These are phyloP conservation scores for Orgyia antiqua DNA, from an alignment of 2,888 invertebrate species.

Conservation along the genomic window DNA sequence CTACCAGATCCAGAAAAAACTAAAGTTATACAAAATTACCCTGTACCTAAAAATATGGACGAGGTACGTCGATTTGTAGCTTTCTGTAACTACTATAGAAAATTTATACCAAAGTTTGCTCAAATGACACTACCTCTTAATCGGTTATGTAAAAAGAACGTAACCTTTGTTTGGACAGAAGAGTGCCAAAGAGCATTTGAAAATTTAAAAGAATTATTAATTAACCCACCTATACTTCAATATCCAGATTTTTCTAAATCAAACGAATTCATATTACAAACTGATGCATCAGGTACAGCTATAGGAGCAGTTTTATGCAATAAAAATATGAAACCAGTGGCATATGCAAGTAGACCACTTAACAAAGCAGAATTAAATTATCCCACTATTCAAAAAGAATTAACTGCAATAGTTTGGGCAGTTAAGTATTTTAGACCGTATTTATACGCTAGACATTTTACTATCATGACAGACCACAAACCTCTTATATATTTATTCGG, in stretches of 20 bases:
- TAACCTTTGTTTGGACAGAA: neutral
- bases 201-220: neutral
- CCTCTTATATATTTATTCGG: neutral
- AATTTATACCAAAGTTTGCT: neutral
- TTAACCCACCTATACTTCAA: neutral
- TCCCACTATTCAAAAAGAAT: constrained; percentile 12
- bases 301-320: neutral
- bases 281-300: neutral
- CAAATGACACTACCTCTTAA: neutral
- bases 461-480: constrained; percentile 10
- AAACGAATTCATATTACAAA: neutral
- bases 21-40: constrained; percentile 1
- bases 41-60: constrained; percentile 1
- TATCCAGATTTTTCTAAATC: neutral
- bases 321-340: neutral
- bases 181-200: neutral
- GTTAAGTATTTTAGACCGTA: constrained; percentile 14
- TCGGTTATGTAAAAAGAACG: neutral
- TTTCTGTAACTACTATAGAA: neutral
- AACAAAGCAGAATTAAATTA: constrained; percentile 10
- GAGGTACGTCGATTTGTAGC: neutral
- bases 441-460: constrained; percentile 10
- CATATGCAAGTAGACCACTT: constrained; percentile 6
- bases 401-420: constrained; percentile 10
- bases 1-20: constrained; percentile 1